phyloP scores from a whole-genome alignment of 2,797 vertebrate genomes.

The Sebastolobus alascanus region DNA sequence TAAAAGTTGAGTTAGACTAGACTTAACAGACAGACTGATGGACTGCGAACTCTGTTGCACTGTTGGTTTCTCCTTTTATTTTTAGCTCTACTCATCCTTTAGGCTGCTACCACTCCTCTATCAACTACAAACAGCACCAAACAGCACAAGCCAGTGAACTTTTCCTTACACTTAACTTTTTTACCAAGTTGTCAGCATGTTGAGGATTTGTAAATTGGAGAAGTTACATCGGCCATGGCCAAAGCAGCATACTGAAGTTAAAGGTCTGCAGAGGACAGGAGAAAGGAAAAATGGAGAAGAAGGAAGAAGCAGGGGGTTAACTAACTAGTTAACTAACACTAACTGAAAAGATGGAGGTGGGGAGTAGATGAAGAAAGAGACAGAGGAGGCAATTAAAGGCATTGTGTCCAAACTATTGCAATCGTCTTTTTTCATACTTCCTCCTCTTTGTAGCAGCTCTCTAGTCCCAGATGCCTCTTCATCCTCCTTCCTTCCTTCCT shows the following conservation, averaged over 20 bases:
- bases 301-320: neutral
- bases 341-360: neutral
- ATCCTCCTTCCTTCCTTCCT: neutral
- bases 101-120: neutral
- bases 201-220: conserved; percentile 13
- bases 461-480: conserved; percentile 2
- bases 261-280: neutral
- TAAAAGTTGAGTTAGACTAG: neutral
- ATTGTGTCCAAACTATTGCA: neutral
- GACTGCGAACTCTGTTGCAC: neutral
- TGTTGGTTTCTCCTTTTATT: neutral
- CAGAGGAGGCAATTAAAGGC: conserved; percentile 11
- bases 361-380: conserved; percentile 4
- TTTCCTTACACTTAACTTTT: neutral
- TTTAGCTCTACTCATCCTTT: neutral
- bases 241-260: neutral
- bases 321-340: conserved; percentile 29
- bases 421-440: conserved; percentile 1
- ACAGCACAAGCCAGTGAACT: neutral
- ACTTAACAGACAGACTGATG: neutral
- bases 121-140: neutral
- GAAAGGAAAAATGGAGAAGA: neutral
- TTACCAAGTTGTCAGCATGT: conserved; percentile 14
- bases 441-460: conserved; percentile 7
- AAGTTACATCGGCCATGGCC: neutral